Evolutionary conservation across 2,888 invertebrate species (phyloP).

Genomic region (Ophraella communa): DNA sequence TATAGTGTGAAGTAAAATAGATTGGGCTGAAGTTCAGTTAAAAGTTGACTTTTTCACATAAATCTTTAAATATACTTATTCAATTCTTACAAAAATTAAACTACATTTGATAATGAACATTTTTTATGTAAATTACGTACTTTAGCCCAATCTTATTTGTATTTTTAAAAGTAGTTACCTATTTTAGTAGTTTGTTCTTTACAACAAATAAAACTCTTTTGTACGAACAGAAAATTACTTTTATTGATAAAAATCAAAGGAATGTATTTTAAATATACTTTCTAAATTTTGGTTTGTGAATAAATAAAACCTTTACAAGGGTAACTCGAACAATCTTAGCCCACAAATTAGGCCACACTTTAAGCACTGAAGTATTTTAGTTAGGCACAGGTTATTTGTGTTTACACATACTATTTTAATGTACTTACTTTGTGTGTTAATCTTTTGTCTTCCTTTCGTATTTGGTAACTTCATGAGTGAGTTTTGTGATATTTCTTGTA

Average conservation of each 20-base stretch:
- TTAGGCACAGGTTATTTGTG: slow-evolving; percentile 21
- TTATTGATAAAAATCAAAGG: too few species aligned
- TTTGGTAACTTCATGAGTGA: slow-evolving; percentile 38
- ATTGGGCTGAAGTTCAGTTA: not conserved
- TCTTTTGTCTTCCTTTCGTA: slow-evolving; percentile 32
- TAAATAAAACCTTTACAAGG: not conserved
- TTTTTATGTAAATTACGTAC: not conserved
- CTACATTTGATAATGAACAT: too few species aligned
- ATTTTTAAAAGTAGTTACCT: not conserved
- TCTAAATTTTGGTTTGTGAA: too few species aligned
- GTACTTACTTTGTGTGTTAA: slow-evolving; percentile 17
- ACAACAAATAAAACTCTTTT: too few species aligned
- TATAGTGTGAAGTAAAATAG: not conserved
- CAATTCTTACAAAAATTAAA: too few species aligned
- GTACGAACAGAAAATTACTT: too few species aligned
- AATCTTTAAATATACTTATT: too few species aligned
- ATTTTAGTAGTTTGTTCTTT: not conserved
- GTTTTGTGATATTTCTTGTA: slow-evolving; percentile 44
- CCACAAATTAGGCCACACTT: not conserved
- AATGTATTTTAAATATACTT: too few species aligned
- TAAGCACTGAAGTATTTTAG: slow-evolving; percentile 15
- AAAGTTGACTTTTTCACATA: too few species aligned
- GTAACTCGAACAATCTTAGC: slow-evolving; percentile 19
- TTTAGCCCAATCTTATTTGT: not conserved
- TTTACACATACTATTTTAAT: slow-evolving; percentile 1